These are phyloP conservation scores for Pogonocichla stellata DNA, from an alignment of 2,113 vertebrate genomes.

Conservation along the genomic window DNA sequence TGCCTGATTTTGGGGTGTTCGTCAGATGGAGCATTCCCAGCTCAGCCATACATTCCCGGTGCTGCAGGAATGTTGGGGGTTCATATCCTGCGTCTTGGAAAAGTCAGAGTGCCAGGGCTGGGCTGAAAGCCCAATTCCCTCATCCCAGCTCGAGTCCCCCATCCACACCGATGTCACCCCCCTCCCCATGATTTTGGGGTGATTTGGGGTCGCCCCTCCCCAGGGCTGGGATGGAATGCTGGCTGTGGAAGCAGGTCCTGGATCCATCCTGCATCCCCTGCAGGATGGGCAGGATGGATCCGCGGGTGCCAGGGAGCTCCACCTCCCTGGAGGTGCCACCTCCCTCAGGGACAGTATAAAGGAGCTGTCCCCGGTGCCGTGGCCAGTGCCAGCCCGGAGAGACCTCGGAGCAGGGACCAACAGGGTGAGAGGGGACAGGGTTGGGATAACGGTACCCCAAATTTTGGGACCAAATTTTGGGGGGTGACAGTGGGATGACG, in stretches of 20 bases:
- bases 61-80: neutral
- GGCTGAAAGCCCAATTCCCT: neutral
- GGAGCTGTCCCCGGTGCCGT: neutral
- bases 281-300: neutral
- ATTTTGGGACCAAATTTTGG: neutral
- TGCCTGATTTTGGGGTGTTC: accelerated
- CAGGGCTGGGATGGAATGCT: neutral
- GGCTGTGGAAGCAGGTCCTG: accelerated
- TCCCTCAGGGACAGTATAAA: slow-evolving; percentile 24
- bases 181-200: neutral
- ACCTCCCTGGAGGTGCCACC: slow-evolving; percentile 5
- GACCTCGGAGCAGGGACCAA: neutral
- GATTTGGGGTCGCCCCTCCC: neutral
- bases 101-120: neutral
- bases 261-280: neutral
- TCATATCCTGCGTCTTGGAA: neutral
- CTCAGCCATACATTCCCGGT: accelerated
- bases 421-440: neutral
- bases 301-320: neutral
- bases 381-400: neutral
- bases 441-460: accelerated
- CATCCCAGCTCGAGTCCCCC: neutral
- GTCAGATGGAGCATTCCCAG: accelerated
- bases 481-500: accelerated
- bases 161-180: accelerated